Conservation (phyloP, 2,113 vertebrate species). For the Romanogobio albipinnatus region DNA sequence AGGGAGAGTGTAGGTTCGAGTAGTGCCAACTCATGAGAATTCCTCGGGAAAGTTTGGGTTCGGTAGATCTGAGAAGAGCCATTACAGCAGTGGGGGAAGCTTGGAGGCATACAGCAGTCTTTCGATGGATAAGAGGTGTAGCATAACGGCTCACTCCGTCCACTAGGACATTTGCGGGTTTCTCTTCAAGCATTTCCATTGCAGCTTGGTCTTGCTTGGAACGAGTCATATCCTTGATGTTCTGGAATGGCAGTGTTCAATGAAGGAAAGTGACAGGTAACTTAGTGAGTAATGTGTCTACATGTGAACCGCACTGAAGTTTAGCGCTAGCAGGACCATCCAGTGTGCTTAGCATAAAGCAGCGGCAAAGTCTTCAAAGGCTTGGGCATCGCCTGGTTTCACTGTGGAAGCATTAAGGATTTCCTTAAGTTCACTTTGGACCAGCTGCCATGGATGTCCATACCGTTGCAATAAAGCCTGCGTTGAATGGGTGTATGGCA, state of each 20-base stretch:
- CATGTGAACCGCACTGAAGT: neutral
- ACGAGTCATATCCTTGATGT: too few relatives aligned
- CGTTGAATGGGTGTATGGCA: conserved; percentile 37
- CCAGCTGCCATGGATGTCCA: conserved; percentile 34
- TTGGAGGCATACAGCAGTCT: too few relatives aligned
- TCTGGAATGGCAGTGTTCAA: neutral
- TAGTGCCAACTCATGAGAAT: conserved; percentile 26
- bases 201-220: too few relatives aligned
- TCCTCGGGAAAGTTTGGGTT: neutral
- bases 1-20: conserved; percentile 7
- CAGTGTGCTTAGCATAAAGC: neutral
- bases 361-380: conserved; percentile 13
- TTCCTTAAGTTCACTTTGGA: neutral
- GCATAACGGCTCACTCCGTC: too few relatives aligned
- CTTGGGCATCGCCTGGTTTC: neutral
- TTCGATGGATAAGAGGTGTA: too few relatives aligned
- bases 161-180: too few relatives aligned
- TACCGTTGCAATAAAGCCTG: conserved; percentile 32
- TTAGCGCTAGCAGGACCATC: neutral
- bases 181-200: too few relatives aligned
- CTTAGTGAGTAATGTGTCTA: neutral
- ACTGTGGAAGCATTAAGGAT: neutral
- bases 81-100: too few relatives aligned
- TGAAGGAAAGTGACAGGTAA: neutral
- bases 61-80: too few relatives aligned